phyloP scores from a whole-genome alignment of 2,888 invertebrate genomes.

The Acleris sparsana region DNA sequence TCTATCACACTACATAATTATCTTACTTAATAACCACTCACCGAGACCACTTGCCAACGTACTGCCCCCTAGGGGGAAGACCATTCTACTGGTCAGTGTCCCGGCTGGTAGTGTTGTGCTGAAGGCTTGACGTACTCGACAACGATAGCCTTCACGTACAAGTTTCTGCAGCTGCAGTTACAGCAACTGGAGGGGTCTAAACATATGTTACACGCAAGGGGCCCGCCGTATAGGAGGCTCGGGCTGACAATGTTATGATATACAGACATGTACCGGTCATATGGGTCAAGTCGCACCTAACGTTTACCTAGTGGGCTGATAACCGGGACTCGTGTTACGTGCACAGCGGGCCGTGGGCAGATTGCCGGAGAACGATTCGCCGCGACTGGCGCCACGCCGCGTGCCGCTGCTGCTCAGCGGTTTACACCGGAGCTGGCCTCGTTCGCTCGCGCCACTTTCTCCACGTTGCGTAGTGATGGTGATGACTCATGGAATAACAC shows the following conservation, averaged over 20 bases:
- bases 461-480: conserved; percentile 60
- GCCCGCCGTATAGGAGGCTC: conserved; percentile 60
- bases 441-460: conserved; percentile 61
- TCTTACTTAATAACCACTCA: conserved; percentile 39
- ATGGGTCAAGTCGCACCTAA: conserved; percentile 60
- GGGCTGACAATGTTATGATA: conserved; percentile 41
- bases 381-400: conserved; percentile 46
- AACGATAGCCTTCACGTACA: conserved; percentile 38
- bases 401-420: conserved; percentile 49
- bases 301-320: conserved; percentile 81
- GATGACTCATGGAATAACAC: conserved; percentile 83
- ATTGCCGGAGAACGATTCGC: conserved; percentile 49
- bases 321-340: conserved; percentile 66
- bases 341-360: conserved; percentile 50
- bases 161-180: conserved; percentile 41
- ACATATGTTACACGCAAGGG: conserved; percentile 66
- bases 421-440: conserved; percentile 53
- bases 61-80: conserved; percentile 24
- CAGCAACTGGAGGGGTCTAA: conserved; percentile 65
- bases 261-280: conserved; percentile 11
- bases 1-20: conserved; percentile 11
- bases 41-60: conserved; percentile 31
- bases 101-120: conserved; percentile 29
- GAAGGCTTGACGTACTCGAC: conserved; percentile 19
- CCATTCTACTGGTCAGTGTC: conserved; percentile 36